These are phyloP conservation scores for Nasonia oneida DNA, from an alignment of 2,888 invertebrate genomes.

Conservation along the genomic window DNA sequence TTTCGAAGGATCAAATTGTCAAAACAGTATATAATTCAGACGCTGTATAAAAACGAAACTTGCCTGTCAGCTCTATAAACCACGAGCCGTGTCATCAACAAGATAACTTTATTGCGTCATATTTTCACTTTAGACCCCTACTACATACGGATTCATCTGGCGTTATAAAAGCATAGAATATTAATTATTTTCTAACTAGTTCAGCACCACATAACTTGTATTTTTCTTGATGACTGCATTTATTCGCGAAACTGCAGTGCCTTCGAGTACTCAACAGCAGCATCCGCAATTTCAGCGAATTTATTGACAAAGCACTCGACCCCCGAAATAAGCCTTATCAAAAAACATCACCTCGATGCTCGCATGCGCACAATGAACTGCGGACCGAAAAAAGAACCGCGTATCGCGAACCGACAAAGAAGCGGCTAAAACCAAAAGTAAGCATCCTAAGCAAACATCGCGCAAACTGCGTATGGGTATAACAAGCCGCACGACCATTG, in stretches of 20 bases:
- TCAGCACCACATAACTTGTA: no score
- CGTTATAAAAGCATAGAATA: no score
- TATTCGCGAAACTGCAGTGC: no score
- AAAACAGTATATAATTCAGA: background rate
- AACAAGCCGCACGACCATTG: background rate
- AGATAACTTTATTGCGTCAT: conserved; percentile 67
- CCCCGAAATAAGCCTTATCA: conserved; percentile 34
- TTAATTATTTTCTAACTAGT: no score
- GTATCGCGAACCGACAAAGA: conserved; percentile 52
- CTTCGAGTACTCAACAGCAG: no score
- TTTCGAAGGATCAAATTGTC: background rate
- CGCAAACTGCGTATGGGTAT: conserved; percentile 57
- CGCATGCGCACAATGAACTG: background rate
- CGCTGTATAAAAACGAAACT: conserved; percentile 63
- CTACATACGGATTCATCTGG: no score
- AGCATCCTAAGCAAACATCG: conserved; percentile 65
- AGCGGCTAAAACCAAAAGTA: conserved; percentile 64
- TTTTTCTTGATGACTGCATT: no score
- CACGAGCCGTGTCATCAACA: conserved; percentile 64
- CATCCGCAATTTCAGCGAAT: background rate
- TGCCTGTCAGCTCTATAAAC: conserved; percentile 65
- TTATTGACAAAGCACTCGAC: background rate
- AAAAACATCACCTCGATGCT: conserved; percentile 33
- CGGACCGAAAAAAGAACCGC: background rate
- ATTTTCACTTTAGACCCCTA: conserved; percentile 63